A percentile compares a stretch with the other conserved stretches of the same genome.
Evolutionary conservation across 2,113 vertebrate species (phyloP).

Genomic region (Pachycephala philippinensis): DNA sequence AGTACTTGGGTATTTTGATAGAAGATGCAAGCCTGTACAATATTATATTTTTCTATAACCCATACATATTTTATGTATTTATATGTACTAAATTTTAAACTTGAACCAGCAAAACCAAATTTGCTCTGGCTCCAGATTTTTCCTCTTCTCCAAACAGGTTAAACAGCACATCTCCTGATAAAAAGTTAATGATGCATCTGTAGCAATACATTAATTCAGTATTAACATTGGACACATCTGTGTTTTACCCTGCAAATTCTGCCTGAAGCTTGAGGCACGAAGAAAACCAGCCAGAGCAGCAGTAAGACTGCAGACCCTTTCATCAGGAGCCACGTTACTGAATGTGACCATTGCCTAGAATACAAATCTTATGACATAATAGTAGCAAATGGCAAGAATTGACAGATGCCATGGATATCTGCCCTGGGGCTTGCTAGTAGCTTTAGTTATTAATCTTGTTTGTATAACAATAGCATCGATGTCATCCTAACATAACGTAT

Average conservation of each 20-base stretch:
- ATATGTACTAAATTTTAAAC: background rate
- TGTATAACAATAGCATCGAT: constrained; percentile 15
- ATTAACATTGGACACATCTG: background rate
- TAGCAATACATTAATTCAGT: background rate
- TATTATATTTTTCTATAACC: background rate
- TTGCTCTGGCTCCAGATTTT: background rate
- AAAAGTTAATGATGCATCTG: background rate
- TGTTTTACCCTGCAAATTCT: background rate
- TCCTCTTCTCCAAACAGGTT: background rate
- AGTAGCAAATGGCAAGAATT: constrained; percentile 15
- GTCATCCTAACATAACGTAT: constrained; percentile 3
- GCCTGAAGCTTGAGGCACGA: background rate
- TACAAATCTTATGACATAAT: constrained; percentile 3
- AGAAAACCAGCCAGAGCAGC: background rate
- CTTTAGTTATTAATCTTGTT: constrained; percentile 52
- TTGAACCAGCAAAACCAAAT: background rate
- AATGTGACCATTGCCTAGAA: background rate
- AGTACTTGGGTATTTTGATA: background rate
- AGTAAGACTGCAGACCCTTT: background rate
- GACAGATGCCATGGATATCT: background rate
- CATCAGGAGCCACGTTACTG: background rate
- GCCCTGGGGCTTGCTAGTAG: constrained; percentile 11
- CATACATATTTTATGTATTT: background rate
- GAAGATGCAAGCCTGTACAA: background rate
- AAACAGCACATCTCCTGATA: background rate